Percentiles rank a stretch among this genome's conserved stretches.
phyloP scores from a whole-genome alignment of 2,113 vertebrate genomes.

The Melanerpes formicivorus region DNA sequence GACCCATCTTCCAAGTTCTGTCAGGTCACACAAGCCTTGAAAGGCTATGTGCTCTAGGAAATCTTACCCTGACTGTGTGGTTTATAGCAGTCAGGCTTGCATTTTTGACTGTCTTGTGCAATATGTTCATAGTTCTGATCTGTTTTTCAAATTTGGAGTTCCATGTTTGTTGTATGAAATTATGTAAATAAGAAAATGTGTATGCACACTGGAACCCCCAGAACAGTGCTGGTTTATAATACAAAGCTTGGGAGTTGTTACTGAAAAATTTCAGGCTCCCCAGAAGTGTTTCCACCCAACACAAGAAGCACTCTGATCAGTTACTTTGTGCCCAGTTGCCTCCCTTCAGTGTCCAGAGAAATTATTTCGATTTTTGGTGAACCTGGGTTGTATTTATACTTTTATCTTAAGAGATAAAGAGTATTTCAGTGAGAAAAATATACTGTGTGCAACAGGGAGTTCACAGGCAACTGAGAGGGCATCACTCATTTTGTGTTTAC shows the following conservation, averaged over 20 bases:
- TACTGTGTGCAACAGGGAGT: fast-evolving
- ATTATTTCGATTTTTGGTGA: background rate
- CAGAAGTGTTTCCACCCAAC: background rate
- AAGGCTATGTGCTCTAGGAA: background rate
- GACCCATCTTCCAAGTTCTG: background rate
- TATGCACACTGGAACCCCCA: background rate
- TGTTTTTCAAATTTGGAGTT: background rate
- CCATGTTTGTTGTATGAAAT: background rate
- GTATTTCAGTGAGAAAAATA: background rate
- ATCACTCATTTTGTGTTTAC: background rate
- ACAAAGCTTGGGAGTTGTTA: background rate
- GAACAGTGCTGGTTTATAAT: background rate
- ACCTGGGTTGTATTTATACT: background rate
- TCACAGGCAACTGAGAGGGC: fast-evolving
- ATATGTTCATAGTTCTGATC: background rate
- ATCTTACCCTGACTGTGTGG: background rate
- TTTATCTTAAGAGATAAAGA: background rate
- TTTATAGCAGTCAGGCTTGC: background rate
- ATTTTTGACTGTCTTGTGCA: background rate
- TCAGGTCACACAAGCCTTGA: background rate
- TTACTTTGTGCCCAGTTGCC: background rate
- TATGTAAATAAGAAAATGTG: background rate
- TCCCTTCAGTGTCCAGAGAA: background rate
- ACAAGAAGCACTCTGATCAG: background rate
- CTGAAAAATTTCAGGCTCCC: background rate